Base-by-base conservation (phyloP, 2,888 invertebrate genomes). In the Alloscopus bannaensis region DNA sequence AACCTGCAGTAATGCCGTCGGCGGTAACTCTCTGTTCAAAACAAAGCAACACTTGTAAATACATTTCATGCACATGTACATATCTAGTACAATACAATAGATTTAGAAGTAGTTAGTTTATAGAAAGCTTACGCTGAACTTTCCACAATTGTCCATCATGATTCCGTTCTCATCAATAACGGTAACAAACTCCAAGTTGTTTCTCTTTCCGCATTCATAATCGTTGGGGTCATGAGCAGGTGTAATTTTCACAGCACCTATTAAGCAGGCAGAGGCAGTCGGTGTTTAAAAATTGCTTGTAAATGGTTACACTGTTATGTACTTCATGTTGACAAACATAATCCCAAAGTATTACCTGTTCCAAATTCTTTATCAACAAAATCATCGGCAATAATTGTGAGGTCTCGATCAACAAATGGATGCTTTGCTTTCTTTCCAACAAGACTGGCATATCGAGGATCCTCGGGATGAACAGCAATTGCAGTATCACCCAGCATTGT, bases 401-500 rank as follows among this genome's bases (percentile, higher is more conserved):
- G 89, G 81, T 91, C 91, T 72, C 97, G 91, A 69, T 93, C 90
- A 78, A 93, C 90, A 88, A 99, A 95, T 0, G 99, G 99, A 91
- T 99, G 99, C 50, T 91, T 89, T 1, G 96, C 92, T 86, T 89
- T 90, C 89, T 94, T 94, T 50, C 97, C 97, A 83, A 96, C 92
- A 62, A 97, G 89, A 86, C 93, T 92, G 76, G 91, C 91, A 88
- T 98, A 99, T 86, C 99, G 92, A 2, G 89, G 88, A 87, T 99
- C 98, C 1, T 94, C 91, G 0, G 99, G 99, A 89, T 99, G 95
- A 0, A 99, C 98, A n/a, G 99, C 99, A 0, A 99, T 94, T 0
- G 97, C 99, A 0, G 96, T 95, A 88, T 99, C 99, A 0, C 99
- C 95, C 13, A 99, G 89, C 96, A 99, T 98, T 0, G 99, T 99